Evolutionary conservation across 2,113 vertebrate genomes (phyloP), one percentile per base, ranked within the genome.

Genomic region (Sturnira hondurensis): DNA sequence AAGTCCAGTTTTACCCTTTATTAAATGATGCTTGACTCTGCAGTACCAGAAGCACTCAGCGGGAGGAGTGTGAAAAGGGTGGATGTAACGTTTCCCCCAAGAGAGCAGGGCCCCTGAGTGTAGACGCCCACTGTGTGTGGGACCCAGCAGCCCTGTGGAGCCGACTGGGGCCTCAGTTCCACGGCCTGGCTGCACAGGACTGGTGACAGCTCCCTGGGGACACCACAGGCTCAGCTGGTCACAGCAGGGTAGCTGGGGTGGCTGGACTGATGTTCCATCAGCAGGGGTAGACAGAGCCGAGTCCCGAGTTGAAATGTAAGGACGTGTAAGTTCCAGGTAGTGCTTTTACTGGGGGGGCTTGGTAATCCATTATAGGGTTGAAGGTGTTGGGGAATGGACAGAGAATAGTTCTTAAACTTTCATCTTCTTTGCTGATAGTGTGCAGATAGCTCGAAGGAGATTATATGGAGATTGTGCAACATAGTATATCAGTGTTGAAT

Each of bases 101-200:
- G n/a, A 82, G 20, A 26, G 6, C 15, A 43, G 6, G 28, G 15
- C 5, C 5, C 33, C 38, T 77, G 31, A 19, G 28, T 1, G 0
- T n/a, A 41, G 10, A 63, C 7, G 11, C n/a, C n/a, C 3, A 6
- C 56, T 1, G 0, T 26, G 19, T 76, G 0, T 0, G 22, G 31
- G 77, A 15, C 17, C 3, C 1, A 1, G n/a, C n/a, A 19, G 10
- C 16, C 28, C 13, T 9, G 3, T 20, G 26, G 17, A 31, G 43
- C 43, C 24, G n/a, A 31, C 15, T 10, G 12, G 33, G 33, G 16
- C 9, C 14, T 10, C 45, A 14, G 38, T 20, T 33, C 70, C 45
- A 4, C 28, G 7, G 11, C 31, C 12, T 7, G 50, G 7, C 22
- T 14, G 2, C 4, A 22, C 31, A 38, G 67, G 24, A 20, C 45